Conservation (phyloP, 2,888 invertebrate species). For the Bhutanitis thaidina region DNA sequence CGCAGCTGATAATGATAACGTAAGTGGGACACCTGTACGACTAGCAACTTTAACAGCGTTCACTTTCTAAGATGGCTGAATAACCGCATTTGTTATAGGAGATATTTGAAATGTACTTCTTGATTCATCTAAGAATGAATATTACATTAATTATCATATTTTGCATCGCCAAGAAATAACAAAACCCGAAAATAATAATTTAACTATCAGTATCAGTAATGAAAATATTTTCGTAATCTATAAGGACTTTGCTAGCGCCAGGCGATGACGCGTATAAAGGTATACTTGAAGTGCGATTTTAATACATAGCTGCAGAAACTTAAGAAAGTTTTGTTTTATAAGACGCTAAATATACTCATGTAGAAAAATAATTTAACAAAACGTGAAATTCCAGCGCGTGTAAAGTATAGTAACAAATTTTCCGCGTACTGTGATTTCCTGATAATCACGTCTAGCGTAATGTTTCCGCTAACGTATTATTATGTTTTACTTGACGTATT, state of each 20-base stretch:
- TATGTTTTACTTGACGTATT: slow-evolving; percentile 15
- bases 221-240: no score
- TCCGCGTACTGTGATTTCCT: slow-evolving; percentile 5
- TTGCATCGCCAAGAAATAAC: no score
- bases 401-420: slow-evolving; percentile 6
- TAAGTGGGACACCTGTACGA: slow-evolving; percentile 26
- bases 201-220: no score
- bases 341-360: no score
- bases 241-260: no score
- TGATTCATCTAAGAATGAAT: no score
- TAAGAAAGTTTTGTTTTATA: no score
- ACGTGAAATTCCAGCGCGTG: slow-evolving; percentile 14
- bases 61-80: slow-evolving; percentile 15
- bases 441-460: slow-evolving; percentile 13
- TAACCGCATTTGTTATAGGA: background rate
- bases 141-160: no score
- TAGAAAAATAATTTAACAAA: background rate
- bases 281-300: no score
- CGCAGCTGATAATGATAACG: slow-evolving; percentile 32
- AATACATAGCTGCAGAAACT: no score
- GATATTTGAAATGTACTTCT: background rate
- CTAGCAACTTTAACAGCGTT: background rate
- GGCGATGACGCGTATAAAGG: no score
- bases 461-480: slow-evolving; percentile 17
- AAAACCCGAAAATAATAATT: no score